Conservation (phyloP, 2,888 invertebrate species). For the Aethes cnicana region DNA sequence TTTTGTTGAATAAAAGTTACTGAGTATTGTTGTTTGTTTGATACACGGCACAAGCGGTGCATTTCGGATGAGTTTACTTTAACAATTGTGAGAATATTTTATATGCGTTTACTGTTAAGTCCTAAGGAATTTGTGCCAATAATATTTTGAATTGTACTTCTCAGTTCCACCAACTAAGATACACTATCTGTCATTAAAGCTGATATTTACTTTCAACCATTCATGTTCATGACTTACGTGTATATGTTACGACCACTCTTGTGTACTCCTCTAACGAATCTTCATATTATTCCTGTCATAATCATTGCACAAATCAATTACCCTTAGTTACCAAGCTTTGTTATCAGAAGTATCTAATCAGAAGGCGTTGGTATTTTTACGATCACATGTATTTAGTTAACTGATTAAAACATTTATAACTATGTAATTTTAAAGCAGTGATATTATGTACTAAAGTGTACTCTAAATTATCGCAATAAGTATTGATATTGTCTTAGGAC, state of each 20-base stretch:
- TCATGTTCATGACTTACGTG: too few species aligned
- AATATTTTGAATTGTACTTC: slow-evolving; percentile 20
- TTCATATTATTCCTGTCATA: too few species aligned
- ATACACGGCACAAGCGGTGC: too few species aligned
- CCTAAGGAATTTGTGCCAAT: slow-evolving; percentile 35
- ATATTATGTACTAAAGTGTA: slow-evolving; percentile 52
- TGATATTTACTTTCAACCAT: too few species aligned
- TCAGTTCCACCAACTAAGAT: background rate
- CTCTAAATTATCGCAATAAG: slow-evolving; percentile 47
- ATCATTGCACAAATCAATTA: slow-evolving; percentile 50
- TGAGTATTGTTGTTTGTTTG: slow-evolving; percentile 25
- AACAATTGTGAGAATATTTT: slow-evolving; percentile 13
- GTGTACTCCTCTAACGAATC: too few species aligned
- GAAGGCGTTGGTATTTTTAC: slow-evolving; percentile 48
- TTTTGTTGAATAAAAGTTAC: slow-evolving; percentile 12
- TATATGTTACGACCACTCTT: too few species aligned
- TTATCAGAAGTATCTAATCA: slow-evolving; percentile 40
- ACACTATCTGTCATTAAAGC: too few species aligned
- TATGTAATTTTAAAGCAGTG: slow-evolving; percentile 60
- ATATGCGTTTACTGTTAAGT: slow-evolving; percentile 8
- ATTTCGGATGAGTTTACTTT: slow-evolving; percentile 16
- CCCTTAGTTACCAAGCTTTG: slow-evolving; percentile 66
- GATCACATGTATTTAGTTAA: slow-evolving; percentile 46
- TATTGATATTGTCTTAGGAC: slow-evolving; percentile 23
- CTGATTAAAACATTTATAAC: slow-evolving; percentile 20